Conservation (phyloP, 2,888 invertebrate species). For the Megaustenia siamemsis region DNA sequence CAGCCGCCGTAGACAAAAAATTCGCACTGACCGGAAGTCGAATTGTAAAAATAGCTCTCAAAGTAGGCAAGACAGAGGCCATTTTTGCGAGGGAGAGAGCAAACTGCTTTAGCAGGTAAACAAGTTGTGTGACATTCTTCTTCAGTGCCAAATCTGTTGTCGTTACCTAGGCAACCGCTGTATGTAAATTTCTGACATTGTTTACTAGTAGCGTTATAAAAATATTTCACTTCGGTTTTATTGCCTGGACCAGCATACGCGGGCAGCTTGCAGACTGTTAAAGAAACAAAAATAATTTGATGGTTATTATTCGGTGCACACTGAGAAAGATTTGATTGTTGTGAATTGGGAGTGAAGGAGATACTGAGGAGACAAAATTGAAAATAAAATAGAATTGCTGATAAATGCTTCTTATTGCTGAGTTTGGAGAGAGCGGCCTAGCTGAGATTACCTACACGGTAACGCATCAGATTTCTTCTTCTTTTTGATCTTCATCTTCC, state of each 20-base stretch:
- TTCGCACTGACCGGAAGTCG: neutral
- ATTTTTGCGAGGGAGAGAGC: neutral
- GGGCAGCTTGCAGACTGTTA: slow-evolving; percentile 26
- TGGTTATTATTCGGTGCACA: no score
- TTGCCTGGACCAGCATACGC: neutral
- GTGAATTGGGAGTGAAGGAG: no score
- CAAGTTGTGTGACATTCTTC: slow-evolving; percentile 15
- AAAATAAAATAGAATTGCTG: no score
- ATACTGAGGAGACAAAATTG: no score
- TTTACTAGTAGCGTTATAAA: slow-evolving; percentile 30
- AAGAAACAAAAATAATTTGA: no score
- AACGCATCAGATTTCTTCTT: no score
- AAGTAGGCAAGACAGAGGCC: slow-evolving; percentile 1
- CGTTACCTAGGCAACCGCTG: slow-evolving; percentile 43
- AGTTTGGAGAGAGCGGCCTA: no score
- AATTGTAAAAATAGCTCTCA: neutral
- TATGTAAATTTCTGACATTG: slow-evolving; percentile 41
- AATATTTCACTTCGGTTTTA: neutral
- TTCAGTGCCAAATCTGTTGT: slow-evolving; percentile 31
- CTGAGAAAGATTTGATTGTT: no score
- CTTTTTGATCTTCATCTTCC: no score
- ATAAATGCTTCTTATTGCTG: no score
- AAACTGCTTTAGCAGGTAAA: neutral
- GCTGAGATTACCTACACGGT: no score
- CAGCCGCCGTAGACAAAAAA: slow-evolving; percentile 33